Evolutionary conservation across 30 jellyfish, hydroid and myxozoan genomes (phyloP).

Genomic region (Hydractinia echinata): DNA sequence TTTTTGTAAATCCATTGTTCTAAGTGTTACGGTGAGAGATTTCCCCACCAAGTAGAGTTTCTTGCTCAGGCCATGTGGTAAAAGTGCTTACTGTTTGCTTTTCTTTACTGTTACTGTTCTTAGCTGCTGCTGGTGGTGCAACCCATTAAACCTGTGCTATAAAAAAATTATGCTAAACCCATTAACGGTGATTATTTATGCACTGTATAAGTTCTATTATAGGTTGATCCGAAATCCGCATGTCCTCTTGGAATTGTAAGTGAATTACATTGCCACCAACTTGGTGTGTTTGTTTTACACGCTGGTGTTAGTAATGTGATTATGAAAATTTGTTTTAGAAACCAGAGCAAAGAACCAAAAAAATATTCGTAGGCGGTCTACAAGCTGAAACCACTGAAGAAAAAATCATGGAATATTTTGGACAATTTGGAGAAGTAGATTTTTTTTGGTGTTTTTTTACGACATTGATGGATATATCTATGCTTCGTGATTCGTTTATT

Average conservation of each 20-base stretch:
- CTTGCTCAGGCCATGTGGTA: too few relatives aligned
- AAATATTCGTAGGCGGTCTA: slow-evolving; percentile 94
- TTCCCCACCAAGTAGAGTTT: too few relatives aligned
- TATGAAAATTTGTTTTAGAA: slow-evolving; percentile 40
- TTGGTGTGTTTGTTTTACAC: neutral
- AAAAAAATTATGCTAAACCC: too few relatives aligned
- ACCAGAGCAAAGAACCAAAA: slow-evolving; percentile 78
- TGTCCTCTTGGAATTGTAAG: slow-evolving; percentile 65
- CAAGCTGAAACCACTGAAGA: slow-evolving; percentile 92
- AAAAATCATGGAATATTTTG: slow-evolving; percentile 67
- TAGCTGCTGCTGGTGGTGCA: too few relatives aligned
- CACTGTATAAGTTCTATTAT: neutral
- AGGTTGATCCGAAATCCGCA: slow-evolving; percentile 93
- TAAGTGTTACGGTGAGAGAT: neutral
- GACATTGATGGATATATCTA: neutral
- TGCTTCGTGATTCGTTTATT: neutral
- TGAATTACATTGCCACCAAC: neutral
- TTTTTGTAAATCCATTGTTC: neutral
- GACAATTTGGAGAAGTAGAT: slow-evolving; percentile 62
- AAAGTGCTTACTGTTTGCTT: too few relatives aligned
- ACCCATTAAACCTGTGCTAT: too few relatives aligned
- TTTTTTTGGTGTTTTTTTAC: neutral
- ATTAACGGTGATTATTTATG: too few relatives aligned
- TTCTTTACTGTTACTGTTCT: too few relatives aligned
- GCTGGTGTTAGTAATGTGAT: neutral